Percentiles rank a stretch among this genome's conserved stretches.
phyloP scores from a whole-genome alignment of 2,797 vertebrate species.

The Lagodon rhomboides region DNA sequence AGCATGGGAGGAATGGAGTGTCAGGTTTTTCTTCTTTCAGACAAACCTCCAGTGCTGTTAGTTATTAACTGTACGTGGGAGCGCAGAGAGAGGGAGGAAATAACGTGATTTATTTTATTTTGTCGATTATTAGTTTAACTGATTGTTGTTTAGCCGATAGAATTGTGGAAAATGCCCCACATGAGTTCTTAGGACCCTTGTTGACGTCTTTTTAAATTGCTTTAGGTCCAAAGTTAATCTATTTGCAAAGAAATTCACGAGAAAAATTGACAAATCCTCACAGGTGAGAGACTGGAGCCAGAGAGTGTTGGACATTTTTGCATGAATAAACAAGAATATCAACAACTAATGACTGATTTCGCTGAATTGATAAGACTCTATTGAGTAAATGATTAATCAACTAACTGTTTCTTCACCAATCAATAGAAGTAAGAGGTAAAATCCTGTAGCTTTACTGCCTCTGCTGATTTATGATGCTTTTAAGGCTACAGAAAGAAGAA shows the following conservation, averaged over 20 bases:
- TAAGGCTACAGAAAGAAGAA: too few relatives aligned
- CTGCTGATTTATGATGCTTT: slow-evolving; percentile 1
- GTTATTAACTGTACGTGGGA: slow-evolving; percentile 2
- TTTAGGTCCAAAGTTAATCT: background rate
- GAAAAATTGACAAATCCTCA: background rate
- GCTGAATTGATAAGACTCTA: background rate
- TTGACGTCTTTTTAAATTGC: background rate
- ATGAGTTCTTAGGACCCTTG: background rate
- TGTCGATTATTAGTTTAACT: background rate
- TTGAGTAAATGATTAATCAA: background rate
- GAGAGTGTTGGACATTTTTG: background rate
- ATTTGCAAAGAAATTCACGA: background rate
- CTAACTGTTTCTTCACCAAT: background rate
- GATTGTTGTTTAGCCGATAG: background rate
- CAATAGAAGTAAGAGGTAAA: background rate
- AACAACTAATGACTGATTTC: background rate
- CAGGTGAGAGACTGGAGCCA: background rate
- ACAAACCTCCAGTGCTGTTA: background rate
- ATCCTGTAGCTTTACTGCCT: background rate
- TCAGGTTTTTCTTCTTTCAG: background rate
- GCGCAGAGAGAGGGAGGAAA: background rate
- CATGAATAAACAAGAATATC: background rate
- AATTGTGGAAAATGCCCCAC: background rate
- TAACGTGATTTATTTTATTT: background rate
- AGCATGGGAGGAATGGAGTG: slow-evolving; percentile 9